These are phyloP conservation scores for Elaphurus davidianus DNA, from an alignment of 2,113 vertebrate genomes.

Conservation along the genomic window DNA sequence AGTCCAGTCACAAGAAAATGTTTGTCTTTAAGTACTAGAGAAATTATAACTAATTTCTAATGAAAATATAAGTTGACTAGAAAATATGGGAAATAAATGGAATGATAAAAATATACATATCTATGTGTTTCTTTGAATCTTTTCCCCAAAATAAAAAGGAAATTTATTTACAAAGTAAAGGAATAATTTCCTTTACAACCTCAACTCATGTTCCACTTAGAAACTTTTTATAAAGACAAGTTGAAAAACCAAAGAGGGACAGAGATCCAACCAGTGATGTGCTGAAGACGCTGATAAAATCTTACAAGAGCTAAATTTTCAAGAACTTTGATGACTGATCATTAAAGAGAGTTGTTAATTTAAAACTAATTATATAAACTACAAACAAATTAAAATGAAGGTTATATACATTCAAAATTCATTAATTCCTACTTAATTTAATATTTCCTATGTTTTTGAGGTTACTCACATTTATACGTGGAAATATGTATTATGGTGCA, in stretches of 20 bases:
- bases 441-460: background rate
- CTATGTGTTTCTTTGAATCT: background rate
- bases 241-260: background rate
- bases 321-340: background rate
- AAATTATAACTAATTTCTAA: slow-evolving; percentile 22
- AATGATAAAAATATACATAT: background rate
- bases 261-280: background rate
- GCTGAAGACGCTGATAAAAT: background rate
- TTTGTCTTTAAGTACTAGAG: slow-evolving; percentile 23
- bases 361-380: background rate
- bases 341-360: background rate
- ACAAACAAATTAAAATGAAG: slow-evolving; percentile 6
- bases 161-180: background rate
- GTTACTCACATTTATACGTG: background rate
- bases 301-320: background rate
- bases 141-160: background rate
- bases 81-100: background rate
- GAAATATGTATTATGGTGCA: background rate
- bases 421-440: background rate
- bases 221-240: background rate
- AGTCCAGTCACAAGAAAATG: background rate
- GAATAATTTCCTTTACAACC: background rate
- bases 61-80: slow-evolving; percentile 3
- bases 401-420: background rate
- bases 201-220: background rate